phyloP scores from a whole-genome alignment of 2,888 invertebrate species.

The Pediacus dermestoides region DNA sequence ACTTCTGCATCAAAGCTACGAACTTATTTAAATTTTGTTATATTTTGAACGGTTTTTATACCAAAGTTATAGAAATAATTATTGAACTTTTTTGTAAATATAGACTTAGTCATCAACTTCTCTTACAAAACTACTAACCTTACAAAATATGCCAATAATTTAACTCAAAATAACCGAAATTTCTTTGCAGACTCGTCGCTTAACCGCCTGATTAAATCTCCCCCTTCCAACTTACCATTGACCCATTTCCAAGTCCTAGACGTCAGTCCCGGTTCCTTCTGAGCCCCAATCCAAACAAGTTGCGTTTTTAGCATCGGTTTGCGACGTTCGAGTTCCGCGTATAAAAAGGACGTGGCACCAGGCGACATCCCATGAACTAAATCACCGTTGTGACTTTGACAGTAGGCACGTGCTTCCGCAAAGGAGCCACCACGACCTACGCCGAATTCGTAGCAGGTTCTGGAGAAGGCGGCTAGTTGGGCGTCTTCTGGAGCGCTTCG shows the following conservation, averaged over 20 bases:
- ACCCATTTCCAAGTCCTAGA: slow-evolving; percentile 88
- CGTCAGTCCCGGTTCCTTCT: slow-evolving; percentile 79
- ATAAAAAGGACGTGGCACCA: slow-evolving; percentile 62
- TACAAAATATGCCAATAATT: too few species aligned
- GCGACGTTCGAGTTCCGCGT: slow-evolving; percentile 75
- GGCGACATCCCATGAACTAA: slow-evolving; percentile 62
- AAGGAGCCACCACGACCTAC: slow-evolving; percentile 79
- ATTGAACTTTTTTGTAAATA: too few species aligned
- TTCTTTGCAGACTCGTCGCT: too few species aligned
- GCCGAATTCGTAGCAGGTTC: slow-evolving; percentile 86
- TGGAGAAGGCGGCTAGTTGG: slow-evolving; percentile 76
- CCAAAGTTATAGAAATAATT: too few species aligned
- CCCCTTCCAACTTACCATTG: slow-evolving; percentile 66
- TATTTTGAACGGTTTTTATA: too few species aligned
- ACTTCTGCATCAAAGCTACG: too few species aligned
- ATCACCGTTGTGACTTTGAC: slow-evolving; percentile 65
- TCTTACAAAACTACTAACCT: too few species aligned
- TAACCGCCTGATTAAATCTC: too few species aligned
- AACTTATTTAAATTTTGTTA: too few species aligned
- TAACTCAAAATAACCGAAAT: too few species aligned
- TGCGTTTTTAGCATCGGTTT: slow-evolving; percentile 79
- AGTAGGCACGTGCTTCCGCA: slow-evolving; percentile 73
- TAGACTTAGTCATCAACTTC: too few species aligned
- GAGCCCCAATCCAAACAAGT: slow-evolving; percentile 87
- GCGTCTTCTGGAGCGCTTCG: slow-evolving; percentile 73